phyloP scores from a whole-genome alignment of 2,888 invertebrate genomes.

The Neoitamus cyanurus region DNA sequence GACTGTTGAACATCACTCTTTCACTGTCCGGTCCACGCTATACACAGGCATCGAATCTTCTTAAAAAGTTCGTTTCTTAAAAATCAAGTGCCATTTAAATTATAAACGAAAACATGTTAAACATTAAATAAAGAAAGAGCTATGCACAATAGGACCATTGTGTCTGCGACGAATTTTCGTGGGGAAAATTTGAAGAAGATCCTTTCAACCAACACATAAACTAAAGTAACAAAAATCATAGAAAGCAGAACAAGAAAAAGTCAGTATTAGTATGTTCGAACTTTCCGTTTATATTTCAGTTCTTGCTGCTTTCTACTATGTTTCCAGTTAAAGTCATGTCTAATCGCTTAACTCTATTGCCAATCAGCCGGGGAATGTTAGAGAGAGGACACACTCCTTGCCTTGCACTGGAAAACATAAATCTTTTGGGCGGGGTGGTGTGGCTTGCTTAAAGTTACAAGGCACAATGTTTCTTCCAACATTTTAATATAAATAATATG shows the following conservation, averaged over 20 bases:
- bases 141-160: constrained; percentile 5
- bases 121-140: constrained; percentile 8
- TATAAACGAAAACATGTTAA: constrained; percentile 29
- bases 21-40: too few relatives aligned
- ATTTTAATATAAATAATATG: constrained; percentile 27
- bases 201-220: neutral
- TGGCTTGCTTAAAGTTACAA: constrained; percentile 10
- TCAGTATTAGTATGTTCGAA: constrained; percentile 10
- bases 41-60: too few relatives aligned
- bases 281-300: constrained; percentile 11
- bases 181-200: neutral
- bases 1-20: too few relatives aligned
- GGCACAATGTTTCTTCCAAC: constrained; percentile 17
- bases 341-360: neutral
- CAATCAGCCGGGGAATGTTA: neutral
- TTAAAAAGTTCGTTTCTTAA: neutral
- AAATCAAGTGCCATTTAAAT: constrained; percentile 12
- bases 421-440: neutral
- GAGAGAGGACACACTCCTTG: neutral
- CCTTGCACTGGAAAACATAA: constrained; percentile 10
- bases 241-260: neutral
- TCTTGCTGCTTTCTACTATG: neutral
- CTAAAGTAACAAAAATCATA: neutral
- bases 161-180: too few relatives aligned
- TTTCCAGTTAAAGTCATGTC: neutral